Percentiles rank a stretch among this genome's conserved stretches.
Evolutionary conservation across 2,113 vertebrate genomes (phyloP).

Genomic region (Sander vitreus): DNA sequence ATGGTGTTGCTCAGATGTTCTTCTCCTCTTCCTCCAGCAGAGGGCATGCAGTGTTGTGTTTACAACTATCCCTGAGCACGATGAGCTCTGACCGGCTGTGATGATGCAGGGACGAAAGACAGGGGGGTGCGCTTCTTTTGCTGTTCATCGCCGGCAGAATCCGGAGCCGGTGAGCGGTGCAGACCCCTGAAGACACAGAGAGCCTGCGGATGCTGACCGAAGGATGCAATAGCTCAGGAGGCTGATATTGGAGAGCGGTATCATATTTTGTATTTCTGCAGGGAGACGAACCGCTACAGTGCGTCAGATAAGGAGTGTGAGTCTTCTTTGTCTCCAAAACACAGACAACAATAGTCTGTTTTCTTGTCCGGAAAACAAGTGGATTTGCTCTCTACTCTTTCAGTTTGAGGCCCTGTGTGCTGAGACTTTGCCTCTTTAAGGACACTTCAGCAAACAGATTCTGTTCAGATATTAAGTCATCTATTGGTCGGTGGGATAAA

Average conservation of each 20-base stretch:
- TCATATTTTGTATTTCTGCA: neutral
- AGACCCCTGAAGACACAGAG: constrained; percentile 7
- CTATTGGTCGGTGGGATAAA: neutral
- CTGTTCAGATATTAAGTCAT: neutral
- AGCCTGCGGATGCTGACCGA: constrained; percentile 36
- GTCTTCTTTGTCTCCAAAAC: constrained; percentile 52
- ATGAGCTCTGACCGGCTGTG: constrained; percentile 19
- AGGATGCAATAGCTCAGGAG: constrained; percentile 26
- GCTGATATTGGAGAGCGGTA: neutral
- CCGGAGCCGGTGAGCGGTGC: constrained; percentile 47
- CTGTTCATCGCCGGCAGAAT: neutral
- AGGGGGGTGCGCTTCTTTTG: neutral
- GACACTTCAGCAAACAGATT: neutral
- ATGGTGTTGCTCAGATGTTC: neutral
- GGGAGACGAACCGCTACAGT: neutral
- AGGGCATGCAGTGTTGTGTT: constrained; percentile 29
- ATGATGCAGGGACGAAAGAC: constrained; percentile 1
- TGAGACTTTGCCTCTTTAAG: neutral
- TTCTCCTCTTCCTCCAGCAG: constrained; percentile 36
- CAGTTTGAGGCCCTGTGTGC: neutral
- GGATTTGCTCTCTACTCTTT: neutral
- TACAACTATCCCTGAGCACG: neutral
- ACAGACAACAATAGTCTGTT: constrained; percentile 14
- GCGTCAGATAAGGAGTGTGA: neutral
- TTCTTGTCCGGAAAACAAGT: neutral